phyloP scores from a whole-genome alignment of 2,797 vertebrate genomes.

The Anabacerthia variegaticeps region DNA sequence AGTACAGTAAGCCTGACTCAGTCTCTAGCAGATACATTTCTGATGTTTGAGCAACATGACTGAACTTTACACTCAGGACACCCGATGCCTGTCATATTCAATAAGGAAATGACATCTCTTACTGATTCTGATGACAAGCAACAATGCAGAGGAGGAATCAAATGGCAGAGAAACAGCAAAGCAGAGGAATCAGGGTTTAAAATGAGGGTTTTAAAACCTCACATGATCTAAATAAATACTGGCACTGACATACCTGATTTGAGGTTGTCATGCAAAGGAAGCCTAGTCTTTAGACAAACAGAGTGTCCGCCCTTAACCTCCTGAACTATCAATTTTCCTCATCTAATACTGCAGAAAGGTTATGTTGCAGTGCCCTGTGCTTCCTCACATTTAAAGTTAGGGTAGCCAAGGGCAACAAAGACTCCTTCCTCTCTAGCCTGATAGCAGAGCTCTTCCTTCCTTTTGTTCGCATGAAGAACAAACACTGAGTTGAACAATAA shows the following conservation, averaged over 20 bases:
- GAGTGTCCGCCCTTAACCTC: background rate
- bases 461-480: constrained; percentile 76
- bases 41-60: constrained; percentile 25
- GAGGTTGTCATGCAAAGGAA: background rate
- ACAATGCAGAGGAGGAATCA: background rate
- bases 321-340: constrained; percentile 26
- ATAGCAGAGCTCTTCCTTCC: constrained; percentile 78
- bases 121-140: background rate
- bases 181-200: background rate
- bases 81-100: background rate
- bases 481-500: constrained; percentile 61
- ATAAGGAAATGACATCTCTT: background rate
- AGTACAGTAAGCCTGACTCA: constrained; percentile 22
- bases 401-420: constrained; percentile 77
- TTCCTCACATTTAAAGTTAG: constrained; percentile 79
- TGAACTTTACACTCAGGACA: background rate
- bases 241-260: background rate
- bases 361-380: constrained; percentile 62
- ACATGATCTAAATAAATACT: background rate
- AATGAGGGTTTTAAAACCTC: background rate
- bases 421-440: constrained; percentile 76
- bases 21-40: background rate
- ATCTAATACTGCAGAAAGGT: constrained; percentile 36
- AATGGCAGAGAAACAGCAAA: background rate
- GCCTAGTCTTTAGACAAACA: constrained; percentile 13